Conservation (phyloP, 1,140 invertebrate genomes). For the Oncopodura yosiiana region DNA sequence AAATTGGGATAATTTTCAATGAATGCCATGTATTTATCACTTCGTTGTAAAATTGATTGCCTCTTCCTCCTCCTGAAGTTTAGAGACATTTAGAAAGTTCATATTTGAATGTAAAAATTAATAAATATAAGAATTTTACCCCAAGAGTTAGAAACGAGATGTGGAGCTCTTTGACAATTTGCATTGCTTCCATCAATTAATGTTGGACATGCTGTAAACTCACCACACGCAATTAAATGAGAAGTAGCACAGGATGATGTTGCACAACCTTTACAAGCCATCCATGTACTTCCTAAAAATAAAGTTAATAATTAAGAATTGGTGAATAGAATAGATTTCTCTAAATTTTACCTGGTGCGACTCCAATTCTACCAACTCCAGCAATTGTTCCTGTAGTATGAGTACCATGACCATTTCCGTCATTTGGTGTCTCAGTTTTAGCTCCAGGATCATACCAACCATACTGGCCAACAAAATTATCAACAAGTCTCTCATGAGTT, state of each 20-base stretch:
- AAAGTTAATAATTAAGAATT: too few relatives aligned
- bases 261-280: conserved; percentile 20
- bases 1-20: conserved; percentile 11
- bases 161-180: conserved; percentile 12
- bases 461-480: background rate
- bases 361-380: conserved; percentile 3
- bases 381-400: conserved; percentile 15
- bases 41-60: background rate
- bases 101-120: too few relatives aligned
- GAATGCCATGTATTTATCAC: conserved; percentile 2
- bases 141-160: conserved; percentile 20
- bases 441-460: conserved; percentile 11
- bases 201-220: conserved; percentile 19
- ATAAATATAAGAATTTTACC: too few relatives aligned
- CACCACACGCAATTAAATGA: conserved; percentile 14
- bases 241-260: background rate
- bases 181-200: background rate
- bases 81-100: too few relatives aligned
- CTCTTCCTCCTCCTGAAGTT: background rate
- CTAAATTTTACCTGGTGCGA: background rate
- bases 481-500: conserved; percentile 6
- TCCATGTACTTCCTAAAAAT: conserved; percentile 19
- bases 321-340: background rate
- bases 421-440: conserved; percentile 2
- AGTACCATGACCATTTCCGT: conserved; percentile 20